phyloP scores from a whole-genome alignment of 2,888 invertebrate species.

The Galeruca laticollis region DNA sequence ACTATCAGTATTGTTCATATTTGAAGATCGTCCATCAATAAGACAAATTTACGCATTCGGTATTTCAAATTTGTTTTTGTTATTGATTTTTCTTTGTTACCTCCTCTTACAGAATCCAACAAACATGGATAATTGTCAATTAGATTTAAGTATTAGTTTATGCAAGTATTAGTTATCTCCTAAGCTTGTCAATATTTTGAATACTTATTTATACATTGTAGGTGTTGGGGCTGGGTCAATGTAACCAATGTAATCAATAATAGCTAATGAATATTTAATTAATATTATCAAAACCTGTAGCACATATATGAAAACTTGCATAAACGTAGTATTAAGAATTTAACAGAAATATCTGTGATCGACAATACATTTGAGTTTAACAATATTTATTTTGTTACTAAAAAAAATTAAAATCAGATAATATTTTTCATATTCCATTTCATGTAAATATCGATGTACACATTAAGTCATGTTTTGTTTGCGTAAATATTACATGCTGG shows the following conservation, averaged over 20 bases:
- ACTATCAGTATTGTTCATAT: conserved; percentile 44
- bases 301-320: conserved; percentile 15
- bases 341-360: conserved; percentile 33
- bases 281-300: background rate
- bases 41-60: conserved; percentile 28
- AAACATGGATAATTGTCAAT: conserved; percentile 27
- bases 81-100: conserved; percentile 15
- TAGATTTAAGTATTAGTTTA: conserved; percentile 18
- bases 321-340: conserved; percentile 31
- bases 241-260: background rate
- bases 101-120: conserved; percentile 40
- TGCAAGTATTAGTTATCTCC: conserved; percentile 7
- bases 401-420: conserved; percentile 26
- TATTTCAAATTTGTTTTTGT: conserved; percentile 20
- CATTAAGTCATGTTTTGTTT: conserved; percentile 3
- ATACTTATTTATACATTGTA: background rate
- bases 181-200: background rate
- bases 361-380: conserved; percentile 30
- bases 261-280: background rate
- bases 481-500: conserved; percentile 7
- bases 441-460: conserved; percentile 27
- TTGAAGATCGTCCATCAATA: conserved; percentile 34
- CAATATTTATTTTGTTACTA: conserved; percentile 32
- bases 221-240: background rate
- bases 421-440: conserved; percentile 26